A percentile compares a stretch with the other conserved stretches of the same genome.
Conservation (phyloP, 2,797 vertebrate genomes). For the Crenuchus spilurus region DNA sequence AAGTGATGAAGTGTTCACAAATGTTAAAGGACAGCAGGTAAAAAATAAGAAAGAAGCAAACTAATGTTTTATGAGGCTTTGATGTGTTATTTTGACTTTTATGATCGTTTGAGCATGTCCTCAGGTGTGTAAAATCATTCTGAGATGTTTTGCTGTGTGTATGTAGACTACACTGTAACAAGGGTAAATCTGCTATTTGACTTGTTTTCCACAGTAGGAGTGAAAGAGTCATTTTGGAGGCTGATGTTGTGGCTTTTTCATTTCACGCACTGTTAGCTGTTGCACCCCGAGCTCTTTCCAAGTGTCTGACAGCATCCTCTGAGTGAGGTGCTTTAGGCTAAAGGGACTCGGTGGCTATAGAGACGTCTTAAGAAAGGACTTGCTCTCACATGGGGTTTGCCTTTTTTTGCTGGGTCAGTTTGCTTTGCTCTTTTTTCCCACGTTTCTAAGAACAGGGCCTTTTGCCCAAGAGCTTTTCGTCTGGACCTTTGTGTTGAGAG, state of each 20-base stretch:
- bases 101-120: too few species aligned
- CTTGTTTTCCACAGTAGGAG: neutral
- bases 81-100: too few species aligned
- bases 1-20: too few species aligned
- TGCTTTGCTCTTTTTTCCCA: neutral
- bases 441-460: neutral
- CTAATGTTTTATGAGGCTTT: too few species aligned
- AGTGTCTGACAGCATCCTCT: constrained; percentile 4
- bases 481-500: neutral
- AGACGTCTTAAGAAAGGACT: neutral
- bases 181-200: neutral
- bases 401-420: neutral
- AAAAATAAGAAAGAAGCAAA: too few species aligned
- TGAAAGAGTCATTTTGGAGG: neutral
- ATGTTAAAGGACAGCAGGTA: too few species aligned
- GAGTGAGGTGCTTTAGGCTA: neutral
- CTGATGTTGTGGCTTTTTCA: neutral
- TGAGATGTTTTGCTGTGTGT: too few species aligned
- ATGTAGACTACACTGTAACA: neutral
- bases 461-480: neutral
- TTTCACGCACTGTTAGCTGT: neutral
- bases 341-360: too few species aligned
- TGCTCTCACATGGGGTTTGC: neutral
- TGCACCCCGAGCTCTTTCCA: neutral
- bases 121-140: too few species aligned